These are phyloP conservation scores for Lethrus apterus DNA, from an alignment of 1,140 invertebrate species.

Conservation along the genomic window DNA sequence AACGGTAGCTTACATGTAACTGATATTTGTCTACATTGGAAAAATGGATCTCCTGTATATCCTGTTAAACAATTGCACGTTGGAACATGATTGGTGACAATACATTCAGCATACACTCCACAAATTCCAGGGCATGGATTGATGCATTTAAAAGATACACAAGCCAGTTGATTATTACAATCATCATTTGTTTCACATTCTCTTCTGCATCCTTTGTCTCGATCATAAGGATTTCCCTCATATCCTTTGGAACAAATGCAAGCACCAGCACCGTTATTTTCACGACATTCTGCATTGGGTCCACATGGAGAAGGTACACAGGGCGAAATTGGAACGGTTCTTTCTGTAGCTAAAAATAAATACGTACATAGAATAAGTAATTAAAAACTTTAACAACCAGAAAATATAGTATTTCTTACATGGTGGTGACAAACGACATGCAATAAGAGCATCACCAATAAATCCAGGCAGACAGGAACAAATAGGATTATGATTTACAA, in stretches of 20 bases:
- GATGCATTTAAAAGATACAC: slow-evolving; percentile 66
- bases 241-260: slow-evolving; percentile 67
- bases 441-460: slow-evolving; percentile 65
- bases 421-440: slow-evolving; percentile 48
- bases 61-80: slow-evolving; percentile 66
- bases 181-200: slow-evolving; percentile 72
- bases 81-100: slow-evolving; percentile 64
- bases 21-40: slow-evolving; percentile 57
- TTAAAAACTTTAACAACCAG: slow-evolving; percentile 1
- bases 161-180: slow-evolving; percentile 59
- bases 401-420: slow-evolving; percentile 35
- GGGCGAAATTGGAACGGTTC: slow-evolving; percentile 38
- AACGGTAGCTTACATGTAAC: slow-evolving; percentile 43
- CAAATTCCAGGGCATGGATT: slow-evolving; percentile 70
- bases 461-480: slow-evolving; percentile 66
- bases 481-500: slow-evolving; percentile 67
- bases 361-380: not conserved
- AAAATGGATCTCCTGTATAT: slow-evolving; percentile 73
- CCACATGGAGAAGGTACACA: slow-evolving; percentile 75
- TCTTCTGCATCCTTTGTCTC: slow-evolving; percentile 55
- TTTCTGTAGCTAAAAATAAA: slow-evolving; percentile 35
- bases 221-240: slow-evolving; percentile 68
- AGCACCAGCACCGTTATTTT: slow-evolving; percentile 66
- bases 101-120: slow-evolving; percentile 65
- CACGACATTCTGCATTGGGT: slow-evolving; percentile 69